Evolutionary conservation across 2,797 vertebrate species (phyloP).

Genomic region (Zonotrichia albicollis): DNA sequence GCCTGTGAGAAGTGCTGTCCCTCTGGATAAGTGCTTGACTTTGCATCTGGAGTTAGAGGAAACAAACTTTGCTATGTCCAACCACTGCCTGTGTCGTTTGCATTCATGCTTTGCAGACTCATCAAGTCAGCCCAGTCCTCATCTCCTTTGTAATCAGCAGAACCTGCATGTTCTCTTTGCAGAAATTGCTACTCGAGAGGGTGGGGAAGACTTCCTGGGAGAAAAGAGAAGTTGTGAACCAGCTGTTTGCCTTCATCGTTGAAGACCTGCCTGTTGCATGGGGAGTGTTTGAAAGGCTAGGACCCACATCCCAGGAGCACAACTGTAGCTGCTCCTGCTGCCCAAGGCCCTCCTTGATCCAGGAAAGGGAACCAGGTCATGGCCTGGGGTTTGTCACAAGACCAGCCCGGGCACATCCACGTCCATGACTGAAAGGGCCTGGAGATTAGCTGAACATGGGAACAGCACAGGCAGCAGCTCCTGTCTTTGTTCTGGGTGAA

Average conservation of each 20-base stretch:
- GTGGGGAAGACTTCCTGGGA: not conserved
- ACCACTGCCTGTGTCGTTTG: fast-evolving
- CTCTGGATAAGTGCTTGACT: fast-evolving
- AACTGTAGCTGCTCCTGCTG: not conserved
- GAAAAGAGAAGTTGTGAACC: not conserved
- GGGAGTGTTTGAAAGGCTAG: not conserved
- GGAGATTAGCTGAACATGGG: not conserved
- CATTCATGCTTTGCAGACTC: not conserved
- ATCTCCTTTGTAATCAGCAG: not conserved
- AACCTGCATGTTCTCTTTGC: not conserved
- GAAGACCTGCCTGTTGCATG: not conserved
- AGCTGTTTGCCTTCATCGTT: fast-evolving
- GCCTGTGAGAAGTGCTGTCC: not conserved
- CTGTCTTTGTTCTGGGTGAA: not conserved
- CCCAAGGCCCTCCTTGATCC: not conserved
- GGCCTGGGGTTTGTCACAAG: not conserved
- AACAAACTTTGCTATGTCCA: not conserved
- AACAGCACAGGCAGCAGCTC: not conserved
- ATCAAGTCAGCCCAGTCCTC: not conserved
- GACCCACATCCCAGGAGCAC: fast-evolving
- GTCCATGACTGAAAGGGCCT: not conserved
- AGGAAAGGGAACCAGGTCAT: not conserved
- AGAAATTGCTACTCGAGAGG: not conserved
- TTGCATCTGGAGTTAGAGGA: not conserved
- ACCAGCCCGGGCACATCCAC: not conserved